Evolutionary conservation across 2,113 vertebrate species (phyloP).

Genomic region (Dipodomys spectabilis): DNA sequence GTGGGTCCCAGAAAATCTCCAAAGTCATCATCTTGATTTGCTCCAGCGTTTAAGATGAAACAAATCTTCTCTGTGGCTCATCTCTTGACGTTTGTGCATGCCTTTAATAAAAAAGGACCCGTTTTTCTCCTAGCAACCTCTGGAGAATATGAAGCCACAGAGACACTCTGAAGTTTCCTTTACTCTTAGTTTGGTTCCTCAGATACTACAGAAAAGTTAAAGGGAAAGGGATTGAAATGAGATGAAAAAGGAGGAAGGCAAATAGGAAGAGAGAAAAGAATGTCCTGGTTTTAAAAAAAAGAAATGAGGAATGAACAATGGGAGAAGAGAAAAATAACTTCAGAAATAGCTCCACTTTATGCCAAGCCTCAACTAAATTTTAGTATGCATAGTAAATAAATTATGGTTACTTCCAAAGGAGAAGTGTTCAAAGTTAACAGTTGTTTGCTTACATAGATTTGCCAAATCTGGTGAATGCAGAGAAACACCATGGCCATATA

Average conservation of each 20-base stretch:
- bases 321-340: background rate
- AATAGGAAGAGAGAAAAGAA: background rate
- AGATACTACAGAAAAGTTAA: background rate
- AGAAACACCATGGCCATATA: background rate
- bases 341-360: background rate
- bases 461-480: background rate
- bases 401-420: background rate
- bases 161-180: background rate
- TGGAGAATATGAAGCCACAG: background rate
- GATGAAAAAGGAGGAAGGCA: background rate
- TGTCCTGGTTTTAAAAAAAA: background rate
- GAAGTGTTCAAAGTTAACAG: background rate
- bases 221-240: background rate
- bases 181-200: background rate
- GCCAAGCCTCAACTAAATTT: background rate
- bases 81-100: background rate
- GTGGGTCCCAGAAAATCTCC: background rate
- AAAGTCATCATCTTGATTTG: background rate
- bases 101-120: background rate
- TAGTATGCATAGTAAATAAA: constrained; percentile 14
- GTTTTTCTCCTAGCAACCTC: background rate
- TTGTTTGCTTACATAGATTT: background rate
- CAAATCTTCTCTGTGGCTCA: background rate
- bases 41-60: background rate
- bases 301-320: background rate